Percentiles rank a stretch among this genome's conserved stretches.
Conservation (phyloP, 2,113 vertebrate species). For the Callipepla squamata region DNA sequence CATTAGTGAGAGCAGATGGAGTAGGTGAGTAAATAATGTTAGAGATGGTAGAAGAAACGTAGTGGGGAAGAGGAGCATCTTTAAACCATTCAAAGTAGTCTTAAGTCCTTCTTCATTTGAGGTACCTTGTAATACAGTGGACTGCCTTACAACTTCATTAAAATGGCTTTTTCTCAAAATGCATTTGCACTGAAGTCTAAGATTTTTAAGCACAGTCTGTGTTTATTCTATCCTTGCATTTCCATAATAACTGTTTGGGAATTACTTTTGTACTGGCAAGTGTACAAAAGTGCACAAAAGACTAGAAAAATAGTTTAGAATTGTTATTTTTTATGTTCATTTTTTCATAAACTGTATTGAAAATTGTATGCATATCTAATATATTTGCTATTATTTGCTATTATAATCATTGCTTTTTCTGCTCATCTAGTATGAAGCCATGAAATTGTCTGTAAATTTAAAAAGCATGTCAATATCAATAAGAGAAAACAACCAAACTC, state of each 20-base stretch:
- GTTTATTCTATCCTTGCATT: background rate
- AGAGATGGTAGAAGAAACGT: background rate
- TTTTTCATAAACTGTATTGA: background rate
- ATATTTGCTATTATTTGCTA: background rate
- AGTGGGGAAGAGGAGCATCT: background rate
- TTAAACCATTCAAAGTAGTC: background rate
- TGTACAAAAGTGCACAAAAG: background rate
- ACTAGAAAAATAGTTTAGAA: background rate
- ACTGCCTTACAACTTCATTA: background rate
- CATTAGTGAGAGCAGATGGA: background rate
- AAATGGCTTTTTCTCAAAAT: background rate
- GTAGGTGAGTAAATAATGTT: background rate
- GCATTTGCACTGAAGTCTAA: background rate
- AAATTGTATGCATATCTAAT: background rate
- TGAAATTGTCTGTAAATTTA: slow-evolving; percentile 90
- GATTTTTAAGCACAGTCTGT: background rate
- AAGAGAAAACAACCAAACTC: slow-evolving; percentile 84
- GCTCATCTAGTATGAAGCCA: slow-evolving; percentile 89
- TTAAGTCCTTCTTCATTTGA: background rate
- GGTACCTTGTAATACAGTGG: accelerated
- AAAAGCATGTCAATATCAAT: slow-evolving; percentile 86
- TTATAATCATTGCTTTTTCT: background rate
- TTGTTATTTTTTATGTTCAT: background rate
- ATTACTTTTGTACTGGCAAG: background rate
- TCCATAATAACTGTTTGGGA: background rate